Evolutionary conservation across 2,888 invertebrate genomes (phyloP).

Genomic region (Pimpla rufipes): DNA sequence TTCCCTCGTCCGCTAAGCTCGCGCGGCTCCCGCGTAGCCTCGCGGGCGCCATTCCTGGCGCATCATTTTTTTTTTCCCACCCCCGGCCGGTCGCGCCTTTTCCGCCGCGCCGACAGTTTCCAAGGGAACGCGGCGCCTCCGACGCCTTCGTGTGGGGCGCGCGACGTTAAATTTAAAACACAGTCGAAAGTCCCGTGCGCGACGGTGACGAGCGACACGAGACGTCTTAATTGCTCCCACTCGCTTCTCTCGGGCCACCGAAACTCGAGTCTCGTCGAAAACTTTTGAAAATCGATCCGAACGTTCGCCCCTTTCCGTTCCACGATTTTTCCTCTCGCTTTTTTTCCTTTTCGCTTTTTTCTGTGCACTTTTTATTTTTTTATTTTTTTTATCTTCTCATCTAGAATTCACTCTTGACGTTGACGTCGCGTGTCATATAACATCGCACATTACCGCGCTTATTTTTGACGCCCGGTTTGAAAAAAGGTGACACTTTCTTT

Average conservation of each 20-base stretch:
- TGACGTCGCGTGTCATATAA: no score
- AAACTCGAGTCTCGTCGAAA: constrained; percentile 58
- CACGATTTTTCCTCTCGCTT: constrained; percentile 6
- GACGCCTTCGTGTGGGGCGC: constrained; percentile 32
- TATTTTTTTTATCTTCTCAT: not conserved
- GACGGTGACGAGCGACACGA: constrained; percentile 74
- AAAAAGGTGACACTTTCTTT: no score
- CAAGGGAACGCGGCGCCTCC: constrained; percentile 58
- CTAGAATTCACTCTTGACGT: no score
- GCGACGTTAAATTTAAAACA: constrained; percentile 75
- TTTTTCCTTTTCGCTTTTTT: no score
- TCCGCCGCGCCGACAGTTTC: constrained; percentile 53
- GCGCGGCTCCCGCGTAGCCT: constrained; percentile 8
- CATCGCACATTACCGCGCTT: no score
- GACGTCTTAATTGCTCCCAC: constrained; percentile 68
- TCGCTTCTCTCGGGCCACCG: constrained; percentile 62
- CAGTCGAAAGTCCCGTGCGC: constrained; percentile 68
- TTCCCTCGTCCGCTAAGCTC: constrained; percentile 15
- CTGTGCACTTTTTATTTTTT: not conserved
- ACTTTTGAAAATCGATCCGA: constrained; percentile 22
- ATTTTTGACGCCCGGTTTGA: no score
- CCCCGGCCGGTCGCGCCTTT: constrained; percentile 38
- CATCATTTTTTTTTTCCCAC: constrained; percentile 39
- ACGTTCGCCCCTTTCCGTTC: constrained; percentile 33
- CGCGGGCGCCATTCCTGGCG: constrained; percentile 44